Evolutionary conservation across 2,797 vertebrate genomes (phyloP), one percentile per base, ranked within the genome.

Genomic region (Gambelia wislizenii): DNA sequence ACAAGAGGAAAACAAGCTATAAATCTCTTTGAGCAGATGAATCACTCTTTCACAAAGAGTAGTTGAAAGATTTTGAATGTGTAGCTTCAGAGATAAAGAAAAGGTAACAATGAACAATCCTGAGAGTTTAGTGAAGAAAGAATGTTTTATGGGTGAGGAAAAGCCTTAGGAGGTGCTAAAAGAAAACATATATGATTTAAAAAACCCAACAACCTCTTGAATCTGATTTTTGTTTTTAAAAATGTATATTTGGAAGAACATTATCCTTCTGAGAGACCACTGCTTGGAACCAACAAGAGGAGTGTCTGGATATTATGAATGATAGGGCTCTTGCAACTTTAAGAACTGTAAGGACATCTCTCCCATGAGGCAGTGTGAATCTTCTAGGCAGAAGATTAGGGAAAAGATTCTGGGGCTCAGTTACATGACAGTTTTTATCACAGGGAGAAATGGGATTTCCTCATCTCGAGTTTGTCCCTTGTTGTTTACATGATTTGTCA

Each of bases 1-100:
- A 93, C 88, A 91, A 78, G 83, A 61, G 94, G 95, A 91, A 94
- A 93, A 95, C 89, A 94, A 93, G 95, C 94, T 93, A 96, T 96
- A 97, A 96, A 97, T 97, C 95, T 97, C 89, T 12, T 87, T 93
- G 94, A 97, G 91, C 91, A 94, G 96, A 96, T 96, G 95, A 96
- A 92, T 96, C 96, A 96, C 93, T 95, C 89, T 96, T 95, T 95
- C 84, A 93, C 95, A 95, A 97, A 93, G 91, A 95, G 94, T 61
- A 96, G 25, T 22, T 67, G 70, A 91, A 96, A 94, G 95, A 89
- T 96, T 95, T 96, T 97, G 96, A 97, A 95, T 97, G 91, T 91
- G 89, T 96, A 90, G 95, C 97, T 96, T 91, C 85, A 92, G 89
- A 80, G 6, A 81, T 96, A 96, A 96, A 96, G 95, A 95, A 93